phyloP scores from a whole-genome alignment of 2,797 vertebrate genomes.

The Falco naumanni region DNA sequence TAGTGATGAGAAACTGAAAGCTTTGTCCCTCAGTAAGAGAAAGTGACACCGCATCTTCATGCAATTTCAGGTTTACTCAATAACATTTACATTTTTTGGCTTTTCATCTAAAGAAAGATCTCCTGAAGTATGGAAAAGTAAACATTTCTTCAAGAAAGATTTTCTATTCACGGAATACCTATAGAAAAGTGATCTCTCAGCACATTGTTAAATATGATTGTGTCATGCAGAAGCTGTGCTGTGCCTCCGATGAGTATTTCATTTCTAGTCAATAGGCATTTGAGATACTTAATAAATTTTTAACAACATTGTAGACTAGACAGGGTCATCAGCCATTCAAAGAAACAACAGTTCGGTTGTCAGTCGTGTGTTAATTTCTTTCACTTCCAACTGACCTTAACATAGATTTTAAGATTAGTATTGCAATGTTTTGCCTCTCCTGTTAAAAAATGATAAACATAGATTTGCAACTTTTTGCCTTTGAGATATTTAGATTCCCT shows the following conservation, averaged over 20 bases:
- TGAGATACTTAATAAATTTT: constrained; percentile 88
- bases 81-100: constrained; percentile 36
- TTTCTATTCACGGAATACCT: constrained; percentile 39
- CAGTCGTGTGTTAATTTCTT: constrained; percentile 53
- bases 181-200: constrained; percentile 76
- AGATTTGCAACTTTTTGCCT: constrained; percentile 52
- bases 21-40: constrained; percentile 27
- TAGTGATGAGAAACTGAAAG: constrained; percentile 53
- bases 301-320: constrained; percentile 81
- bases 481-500: constrained; percentile 64
- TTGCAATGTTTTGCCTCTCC: constrained; percentile 2
- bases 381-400: constrained; percentile 50
- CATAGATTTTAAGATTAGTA: constrained; percentile 53
- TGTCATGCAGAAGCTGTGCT: constrained; percentile 78
- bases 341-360: constrained; percentile 72
- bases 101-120: constrained; percentile 45
- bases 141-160: constrained; percentile 80
- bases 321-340: constrained; percentile 86
- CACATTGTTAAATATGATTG: constrained; percentile 84
- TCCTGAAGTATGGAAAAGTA: constrained; percentile 70
- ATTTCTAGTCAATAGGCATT: constrained; percentile 83
- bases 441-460: constrained; percentile 62
- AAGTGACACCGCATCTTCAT: not conserved
- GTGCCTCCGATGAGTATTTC: constrained; percentile 83
- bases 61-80: constrained; percentile 12